Evolutionary conservation across 1,140 invertebrate species (phyloP).

Genomic region (Chymomyza costata): DNA sequence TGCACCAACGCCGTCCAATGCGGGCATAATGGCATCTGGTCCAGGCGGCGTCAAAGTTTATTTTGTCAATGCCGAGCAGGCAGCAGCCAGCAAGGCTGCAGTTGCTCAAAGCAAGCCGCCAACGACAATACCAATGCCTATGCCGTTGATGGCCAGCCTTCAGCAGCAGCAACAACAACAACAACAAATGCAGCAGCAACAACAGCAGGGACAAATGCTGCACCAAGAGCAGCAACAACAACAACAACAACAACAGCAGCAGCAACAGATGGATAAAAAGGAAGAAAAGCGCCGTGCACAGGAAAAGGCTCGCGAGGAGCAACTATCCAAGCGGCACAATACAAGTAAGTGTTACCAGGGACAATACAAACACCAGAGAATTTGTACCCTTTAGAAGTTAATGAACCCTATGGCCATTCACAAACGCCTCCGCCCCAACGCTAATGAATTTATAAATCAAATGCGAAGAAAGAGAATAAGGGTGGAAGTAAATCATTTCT

Average conservation of each 20-base stretch:
- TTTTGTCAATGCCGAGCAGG: constrained; percentile 64
- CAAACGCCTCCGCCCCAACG: no score
- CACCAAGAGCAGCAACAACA: constrained; percentile 30
- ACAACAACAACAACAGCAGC: constrained; percentile 19
- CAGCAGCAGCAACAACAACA: constrained; percentile 23
- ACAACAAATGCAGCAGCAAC: constrained; percentile 28
- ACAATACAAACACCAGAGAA: no score
- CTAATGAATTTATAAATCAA: no score
- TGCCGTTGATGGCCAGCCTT: background rate
- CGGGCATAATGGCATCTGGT: constrained; percentile 47
- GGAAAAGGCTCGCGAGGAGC: constrained; percentile 41
- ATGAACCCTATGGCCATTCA: no score
- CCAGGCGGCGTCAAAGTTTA: constrained; percentile 66
- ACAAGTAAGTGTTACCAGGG: constrained; percentile 47
- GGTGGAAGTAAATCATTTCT: no score
- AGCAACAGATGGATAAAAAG: constrained; percentile 30
- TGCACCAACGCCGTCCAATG: constrained; percentile 31
- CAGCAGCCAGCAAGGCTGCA: constrained; percentile 42
- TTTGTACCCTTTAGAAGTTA: no score
- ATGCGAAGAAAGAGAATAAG: no score
- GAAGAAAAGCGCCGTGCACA: constrained; percentile 44
- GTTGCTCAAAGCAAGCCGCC: constrained; percentile 38
- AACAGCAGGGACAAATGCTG: constrained; percentile 22
- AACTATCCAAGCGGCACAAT: constrained; percentile 49
- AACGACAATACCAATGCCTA: constrained; percentile 21